These are phyloP conservation scores for Diarsia rubi DNA, from an alignment of 2,888 invertebrate genomes.

Conservation along the genomic window DNA sequence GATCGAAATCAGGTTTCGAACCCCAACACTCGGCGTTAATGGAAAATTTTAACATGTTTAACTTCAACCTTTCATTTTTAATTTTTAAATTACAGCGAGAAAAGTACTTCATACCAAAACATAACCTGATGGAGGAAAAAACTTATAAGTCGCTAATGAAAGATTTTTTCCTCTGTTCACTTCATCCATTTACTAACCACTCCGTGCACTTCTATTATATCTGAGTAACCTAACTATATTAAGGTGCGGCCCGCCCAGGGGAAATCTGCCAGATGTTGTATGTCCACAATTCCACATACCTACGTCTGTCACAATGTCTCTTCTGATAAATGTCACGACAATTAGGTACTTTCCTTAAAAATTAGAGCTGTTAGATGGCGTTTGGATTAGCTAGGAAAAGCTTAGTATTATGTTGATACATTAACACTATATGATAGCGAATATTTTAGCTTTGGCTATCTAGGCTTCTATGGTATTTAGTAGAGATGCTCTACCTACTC, in stretches of 20 bases:
- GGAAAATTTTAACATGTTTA: neutral
- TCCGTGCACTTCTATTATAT: neutral
- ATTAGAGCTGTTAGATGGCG: neutral
- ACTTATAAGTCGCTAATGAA: neutral
- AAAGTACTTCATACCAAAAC: neutral
- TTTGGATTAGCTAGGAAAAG: too few relatives aligned
- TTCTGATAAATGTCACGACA: constrained; percentile 16
- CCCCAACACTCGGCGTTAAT: neutral
- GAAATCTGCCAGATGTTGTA: constrained; percentile 59
- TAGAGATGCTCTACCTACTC: neutral
- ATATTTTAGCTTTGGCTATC: neutral
- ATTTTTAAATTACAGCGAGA: neutral
- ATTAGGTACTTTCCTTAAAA: neutral
- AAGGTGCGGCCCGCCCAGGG: constrained; percentile 48
- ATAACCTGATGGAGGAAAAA: neutral
- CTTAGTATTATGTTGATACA: too few relatives aligned
- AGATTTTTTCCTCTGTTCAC: neutral
- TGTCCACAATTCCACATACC: constrained; percentile 26
- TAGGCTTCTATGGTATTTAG: neutral
- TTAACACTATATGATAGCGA: too few relatives aligned
- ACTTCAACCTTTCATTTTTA: neutral
- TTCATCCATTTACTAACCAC: constrained; percentile 5
- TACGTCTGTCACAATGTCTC: constrained; percentile 27
- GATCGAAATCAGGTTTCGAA: too few relatives aligned
- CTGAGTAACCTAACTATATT: neutral